Evolutionary conservation across 1,140 invertebrate species (phyloP).

Genomic region (Pogonomyrmex californicus): DNA sequence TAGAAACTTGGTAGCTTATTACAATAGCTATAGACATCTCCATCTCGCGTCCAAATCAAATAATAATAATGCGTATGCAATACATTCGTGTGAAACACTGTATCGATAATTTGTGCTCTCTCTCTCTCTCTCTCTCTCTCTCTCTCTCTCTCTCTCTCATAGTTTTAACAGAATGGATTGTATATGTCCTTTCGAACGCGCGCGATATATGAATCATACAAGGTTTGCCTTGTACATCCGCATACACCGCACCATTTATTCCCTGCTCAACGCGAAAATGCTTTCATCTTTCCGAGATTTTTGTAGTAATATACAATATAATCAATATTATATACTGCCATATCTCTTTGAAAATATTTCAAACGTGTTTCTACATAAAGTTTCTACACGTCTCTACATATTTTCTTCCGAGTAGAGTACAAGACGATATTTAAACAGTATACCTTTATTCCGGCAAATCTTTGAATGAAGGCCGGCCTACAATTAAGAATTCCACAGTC

Average conservation of each 20-base stretch:
- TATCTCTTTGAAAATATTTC: no score
- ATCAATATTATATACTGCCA: neutral
- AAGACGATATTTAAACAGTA: constrained; percentile 52
- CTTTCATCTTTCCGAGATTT: neutral
- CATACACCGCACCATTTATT: neutral
- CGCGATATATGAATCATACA: constrained; percentile 61
- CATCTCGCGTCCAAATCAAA: neutral
- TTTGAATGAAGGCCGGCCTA: constrained; percentile 93
- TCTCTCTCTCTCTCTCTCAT: constrained; percentile 29
- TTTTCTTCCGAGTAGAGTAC: neutral
- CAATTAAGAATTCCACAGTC: constrained; percentile 95
- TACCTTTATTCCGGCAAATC: constrained; percentile 94
- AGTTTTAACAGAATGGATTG: constrained; percentile 28
- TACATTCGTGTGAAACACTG: neutral
- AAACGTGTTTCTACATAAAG: neutral
- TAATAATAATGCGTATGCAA: neutral
- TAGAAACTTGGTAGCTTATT: neutral
- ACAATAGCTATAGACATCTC: neutral
- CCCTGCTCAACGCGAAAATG: constrained; percentile 10
- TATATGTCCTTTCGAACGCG: constrained; percentile 48
- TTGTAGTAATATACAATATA: neutral
- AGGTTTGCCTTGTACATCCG: constrained; percentile 42
- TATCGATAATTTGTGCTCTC: constrained; percentile 1
- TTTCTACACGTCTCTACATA: neutral
- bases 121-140: constrained; percentile 27